These are phyloP conservation scores for Eidolon helvum DNA, from an alignment of 2,113 vertebrate genomes.

Conservation along the genomic window DNA sequence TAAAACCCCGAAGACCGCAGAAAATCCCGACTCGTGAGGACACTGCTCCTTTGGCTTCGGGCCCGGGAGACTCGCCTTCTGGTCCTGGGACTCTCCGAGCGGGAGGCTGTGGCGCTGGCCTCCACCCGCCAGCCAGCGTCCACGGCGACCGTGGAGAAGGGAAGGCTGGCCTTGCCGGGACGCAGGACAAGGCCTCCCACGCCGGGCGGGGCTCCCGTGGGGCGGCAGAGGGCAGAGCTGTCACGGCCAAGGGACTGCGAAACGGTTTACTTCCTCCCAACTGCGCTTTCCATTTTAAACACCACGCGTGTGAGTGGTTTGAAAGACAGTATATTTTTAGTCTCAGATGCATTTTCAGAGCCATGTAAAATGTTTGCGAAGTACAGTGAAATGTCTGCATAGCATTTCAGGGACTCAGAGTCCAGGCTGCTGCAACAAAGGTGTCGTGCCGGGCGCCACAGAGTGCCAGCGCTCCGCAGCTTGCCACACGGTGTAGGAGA, in stretches of 20 bases:
- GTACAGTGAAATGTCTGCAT: background rate
- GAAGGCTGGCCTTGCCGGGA: background rate
- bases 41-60: background rate
- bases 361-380: background rate
- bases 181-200: background rate
- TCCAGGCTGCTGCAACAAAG: background rate
- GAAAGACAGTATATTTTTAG: background rate
- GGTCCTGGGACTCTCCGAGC: background rate
- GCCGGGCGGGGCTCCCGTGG: background rate
- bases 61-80: background rate
- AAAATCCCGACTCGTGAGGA: background rate
- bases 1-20: background rate
- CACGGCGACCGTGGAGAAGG: background rate
- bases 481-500: background rate
- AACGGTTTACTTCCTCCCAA: background rate
- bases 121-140: background rate
- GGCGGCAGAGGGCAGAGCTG: constrained; percentile 79
- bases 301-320: background rate
- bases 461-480: background rate
- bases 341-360: background rate
- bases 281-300: background rate
- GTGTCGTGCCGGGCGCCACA: background rate
- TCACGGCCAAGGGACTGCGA: background rate
- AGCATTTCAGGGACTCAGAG: background rate
- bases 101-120: background rate